A percentile compares a stretch with the other conserved stretches of the same genome.
phyloP scores from a whole-genome alignment of 1,140 invertebrate genomes.

The Protaetia brevitarsis region DNA sequence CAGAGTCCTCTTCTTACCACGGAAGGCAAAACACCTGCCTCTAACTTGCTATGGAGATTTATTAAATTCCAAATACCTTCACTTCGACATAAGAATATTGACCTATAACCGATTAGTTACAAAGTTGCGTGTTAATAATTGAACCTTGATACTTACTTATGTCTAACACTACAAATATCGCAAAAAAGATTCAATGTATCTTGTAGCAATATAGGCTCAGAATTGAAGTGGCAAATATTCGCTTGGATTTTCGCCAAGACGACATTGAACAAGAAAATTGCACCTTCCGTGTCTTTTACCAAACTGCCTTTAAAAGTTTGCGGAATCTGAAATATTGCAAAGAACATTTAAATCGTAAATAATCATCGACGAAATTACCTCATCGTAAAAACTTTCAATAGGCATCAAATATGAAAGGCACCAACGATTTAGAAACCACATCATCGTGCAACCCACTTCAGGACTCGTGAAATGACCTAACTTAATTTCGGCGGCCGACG shows the following conservation, averaged over 20 bases:
- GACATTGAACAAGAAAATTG: conserved; percentile 42
- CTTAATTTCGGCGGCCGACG: conserved; percentile 59
- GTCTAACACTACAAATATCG: conserved; percentile 41
- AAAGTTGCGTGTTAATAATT: neutral
- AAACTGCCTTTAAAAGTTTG: conserved; percentile 41
- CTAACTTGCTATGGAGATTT: conserved; percentile 41
- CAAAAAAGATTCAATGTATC: conserved; percentile 46
- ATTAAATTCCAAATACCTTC: conserved; percentile 51
- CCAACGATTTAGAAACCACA: conserved; percentile 81
- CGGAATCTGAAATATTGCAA: conserved; percentile 40
- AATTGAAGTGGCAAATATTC: conserved; percentile 45
- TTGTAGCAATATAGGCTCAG: conserved; percentile 44
- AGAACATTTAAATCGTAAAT: neutral
- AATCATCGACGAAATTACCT: conserved; percentile 54
- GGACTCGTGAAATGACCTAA: conserved; percentile 67
- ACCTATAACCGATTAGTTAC: conserved; percentile 35
- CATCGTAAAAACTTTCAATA: conserved; percentile 63
- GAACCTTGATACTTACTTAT: conserved; percentile 42
- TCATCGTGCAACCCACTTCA: conserved; percentile 71
- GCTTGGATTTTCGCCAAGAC: conserved; percentile 45
- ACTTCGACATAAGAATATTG: conserved; percentile 46
- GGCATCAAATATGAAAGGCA: conserved; percentile 71
- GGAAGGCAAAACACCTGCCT: conserved; percentile 51
- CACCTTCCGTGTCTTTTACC: conserved; percentile 46
- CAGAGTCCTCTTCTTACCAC: conserved; percentile 54